A percentile compares a stretch with the other conserved stretches of the same genome.
Conservation (phyloP, 2,888 invertebrate species). For the Spatulosminthurus flaviceps region DNA sequence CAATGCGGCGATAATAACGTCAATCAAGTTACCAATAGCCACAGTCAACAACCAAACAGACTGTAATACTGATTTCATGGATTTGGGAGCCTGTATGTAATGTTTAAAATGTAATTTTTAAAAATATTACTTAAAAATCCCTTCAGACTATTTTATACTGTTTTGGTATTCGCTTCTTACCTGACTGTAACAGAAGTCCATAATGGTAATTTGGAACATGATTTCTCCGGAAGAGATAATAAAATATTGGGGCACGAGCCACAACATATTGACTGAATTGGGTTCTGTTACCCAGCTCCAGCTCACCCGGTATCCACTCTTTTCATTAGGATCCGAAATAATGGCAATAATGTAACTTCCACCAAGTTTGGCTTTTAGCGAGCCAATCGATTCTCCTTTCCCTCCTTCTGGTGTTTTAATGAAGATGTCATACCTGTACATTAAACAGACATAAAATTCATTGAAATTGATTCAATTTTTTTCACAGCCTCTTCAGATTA, state of each 20-base stretch:
- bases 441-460: not conserved
- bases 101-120: too few relatives aligned
- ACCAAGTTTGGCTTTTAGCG: not conserved
- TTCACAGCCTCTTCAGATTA: too few relatives aligned
- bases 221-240: conserved; percentile 92
- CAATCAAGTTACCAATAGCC: conserved; percentile 92
- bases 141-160: too few relatives aligned
- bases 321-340: not conserved
- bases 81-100: conserved; percentile 76
- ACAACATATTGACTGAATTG: conserved; percentile 81
- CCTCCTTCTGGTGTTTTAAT: not conserved
- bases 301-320: not conserved
- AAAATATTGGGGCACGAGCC: conserved; percentile 90
- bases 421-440: not conserved
- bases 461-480: too few relatives aligned
- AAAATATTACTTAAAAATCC: too few relatives aligned
- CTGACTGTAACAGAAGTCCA: conserved; percentile 94
- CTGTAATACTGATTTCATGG: conserved; percentile 94
- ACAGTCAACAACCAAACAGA: conserved; percentile 93
- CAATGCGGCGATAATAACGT: conserved; percentile 85
- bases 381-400: not conserved
- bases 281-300: conserved; percentile 65
- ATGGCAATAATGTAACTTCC: conserved; percentile 30
- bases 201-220: conserved; percentile 94
- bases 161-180: not conserved